Evolutionary conservation across 2,797 vertebrate species (phyloP), one percentile per base, ranked within the genome.

Genomic region (Argyrosomus regius): DNA sequence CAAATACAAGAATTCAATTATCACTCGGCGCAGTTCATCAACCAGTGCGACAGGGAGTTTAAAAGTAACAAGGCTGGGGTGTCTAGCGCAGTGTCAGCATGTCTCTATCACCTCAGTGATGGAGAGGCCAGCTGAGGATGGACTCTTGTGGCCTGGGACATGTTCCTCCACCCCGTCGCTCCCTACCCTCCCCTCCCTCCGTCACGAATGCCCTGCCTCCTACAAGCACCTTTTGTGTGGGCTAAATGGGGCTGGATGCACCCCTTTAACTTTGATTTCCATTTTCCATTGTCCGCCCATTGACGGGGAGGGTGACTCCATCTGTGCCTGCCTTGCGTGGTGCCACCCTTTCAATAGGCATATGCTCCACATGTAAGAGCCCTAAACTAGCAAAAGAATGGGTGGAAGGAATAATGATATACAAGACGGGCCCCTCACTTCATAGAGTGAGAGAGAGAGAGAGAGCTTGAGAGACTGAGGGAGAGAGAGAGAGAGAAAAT

Each of bases 201-300:
- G 49, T 75, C 84, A 95, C 94, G 86, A 93, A 82, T 75, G 92
- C 95, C 96, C 96, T 95, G 96, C 97, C 97, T 97, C 97, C 96
- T 96, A 97, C 96, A 97, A 96, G 95, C 95, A 93, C 92, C 95
- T 95, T 96, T 97, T 97, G 96, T 97, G 94, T 93, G 82, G 83
- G 88, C 95, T 96, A 94, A 96, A 95, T 92, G 90, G 92, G 91
- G 89, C 91, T 96, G 93, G 94, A 95, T 94, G 91, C 94, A 96
- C 93, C 94, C 95, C 91, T 96, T 95, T 96, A 96, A 95, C 95
- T 96, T 95, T 95, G 91, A 96, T 96, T 96, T 96, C 95, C 95
- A 95, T 96, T 94, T 91, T 77, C 93, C 81, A 95, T 96, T 96
- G 95, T 96, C 91, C 81, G 39, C 28, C 92, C 88, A 92, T 95